Evolutionary conservation across 2,797 vertebrate species (phyloP).

Genomic region (Rhadinocentrus ornatus): DNA sequence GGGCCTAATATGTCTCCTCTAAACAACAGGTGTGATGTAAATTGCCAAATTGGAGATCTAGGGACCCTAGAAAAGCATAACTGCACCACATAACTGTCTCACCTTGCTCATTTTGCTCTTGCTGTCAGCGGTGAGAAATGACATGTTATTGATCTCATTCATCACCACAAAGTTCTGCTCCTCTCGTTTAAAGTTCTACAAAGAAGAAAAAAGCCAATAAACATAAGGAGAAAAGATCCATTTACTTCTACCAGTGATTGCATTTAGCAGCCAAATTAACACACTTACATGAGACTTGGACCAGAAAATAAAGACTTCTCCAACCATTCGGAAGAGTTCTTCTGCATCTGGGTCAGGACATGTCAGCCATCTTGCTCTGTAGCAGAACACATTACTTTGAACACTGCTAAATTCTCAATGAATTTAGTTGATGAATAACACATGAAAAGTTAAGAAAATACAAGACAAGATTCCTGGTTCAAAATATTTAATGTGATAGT

Average conservation of each 20-base stretch:
- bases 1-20: conserved; percentile 1
- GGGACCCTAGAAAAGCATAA: neutral
- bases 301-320: conserved; percentile 97
- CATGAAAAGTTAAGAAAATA: neutral
- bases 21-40: neutral
- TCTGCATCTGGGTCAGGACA: conserved; percentile 90
- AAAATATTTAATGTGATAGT: neutral
- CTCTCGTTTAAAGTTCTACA: conserved; percentile 86
- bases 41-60: conserved; percentile 5
- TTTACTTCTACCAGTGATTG: neutral
- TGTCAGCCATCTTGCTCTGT: conserved; percentile 92
- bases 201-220: conserved; percentile 5
- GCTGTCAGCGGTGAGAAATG: conserved; percentile 96
- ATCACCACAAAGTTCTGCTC: conserved; percentile 97
- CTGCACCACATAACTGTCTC: conserved; percentile 36
- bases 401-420: neutral
- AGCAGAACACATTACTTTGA: conserved; percentile 7
- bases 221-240: neutral
- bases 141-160: conserved; percentile 99
- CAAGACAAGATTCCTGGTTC: neutral
- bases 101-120: conserved; percentile 99
- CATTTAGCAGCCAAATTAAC: conserved; percentile 6
- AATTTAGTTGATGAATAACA: neutral
- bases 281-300: conserved; percentile 93
- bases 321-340: conserved; percentile 95